Evolutionary conservation across 2,797 vertebrate genomes (phyloP).

Genomic region (Gallinago nigripennis): DNA sequence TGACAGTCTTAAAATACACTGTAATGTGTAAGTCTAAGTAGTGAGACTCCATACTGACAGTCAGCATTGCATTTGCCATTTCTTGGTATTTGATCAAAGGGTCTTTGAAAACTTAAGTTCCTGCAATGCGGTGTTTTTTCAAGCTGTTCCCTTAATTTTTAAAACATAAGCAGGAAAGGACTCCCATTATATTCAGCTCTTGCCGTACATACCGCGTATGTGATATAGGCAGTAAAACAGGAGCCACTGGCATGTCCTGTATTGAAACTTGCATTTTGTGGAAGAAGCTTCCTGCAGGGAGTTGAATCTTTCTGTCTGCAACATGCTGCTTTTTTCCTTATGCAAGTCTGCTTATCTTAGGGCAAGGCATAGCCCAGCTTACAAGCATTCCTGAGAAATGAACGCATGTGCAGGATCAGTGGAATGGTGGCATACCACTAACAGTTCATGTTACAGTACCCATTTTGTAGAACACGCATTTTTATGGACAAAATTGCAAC

Average conservation of each 20-base stretch:
- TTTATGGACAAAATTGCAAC: slow-evolving; percentile 51
- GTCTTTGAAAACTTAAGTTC: background rate
- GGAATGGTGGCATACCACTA: slow-evolving; percentile 58
- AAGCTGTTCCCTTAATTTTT: slow-evolving; percentile 1
- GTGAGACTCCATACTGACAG: background rate
- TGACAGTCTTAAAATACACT: background rate
- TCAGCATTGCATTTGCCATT: background rate
- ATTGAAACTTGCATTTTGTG: slow-evolving; percentile 10
- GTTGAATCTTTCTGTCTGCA: background rate
- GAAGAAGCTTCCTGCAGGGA: slow-evolving; percentile 8
- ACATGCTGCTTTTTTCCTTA: background rate
- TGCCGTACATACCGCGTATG: background rate
- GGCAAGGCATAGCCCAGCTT: slow-evolving; percentile 50
- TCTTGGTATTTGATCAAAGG: slow-evolving; percentile 25
- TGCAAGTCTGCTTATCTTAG: slow-evolving; percentile 55
- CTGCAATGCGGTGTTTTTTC: slow-evolving; percentile 5
- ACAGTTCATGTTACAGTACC: slow-evolving; percentile 63
- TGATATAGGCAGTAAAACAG: background rate
- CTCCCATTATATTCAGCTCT: background rate
- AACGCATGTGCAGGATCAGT: slow-evolving; percentile 63
- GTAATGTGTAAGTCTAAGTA: background rate
- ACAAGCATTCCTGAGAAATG: slow-evolving; percentile 68
- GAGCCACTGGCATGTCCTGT: background rate
- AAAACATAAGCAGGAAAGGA: background rate
- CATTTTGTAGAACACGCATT: slow-evolving; percentile 38